These are phyloP conservation scores for Hephaestus fuliginosus DNA, from an alignment of 2,797 vertebrate genomes.

Conservation along the genomic window DNA sequence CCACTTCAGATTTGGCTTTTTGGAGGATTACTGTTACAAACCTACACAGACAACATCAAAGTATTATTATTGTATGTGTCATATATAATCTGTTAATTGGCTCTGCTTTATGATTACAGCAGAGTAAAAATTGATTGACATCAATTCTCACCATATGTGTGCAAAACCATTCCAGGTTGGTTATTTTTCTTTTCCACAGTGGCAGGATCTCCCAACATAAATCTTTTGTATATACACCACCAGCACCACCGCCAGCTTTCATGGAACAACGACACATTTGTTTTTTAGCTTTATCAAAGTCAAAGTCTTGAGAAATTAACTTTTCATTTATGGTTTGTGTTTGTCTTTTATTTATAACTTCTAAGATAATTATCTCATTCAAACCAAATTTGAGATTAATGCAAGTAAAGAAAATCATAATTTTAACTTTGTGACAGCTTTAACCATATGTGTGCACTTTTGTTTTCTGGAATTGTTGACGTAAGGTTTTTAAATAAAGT, in stretches of 20 bases:
- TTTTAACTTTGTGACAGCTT: neutral
- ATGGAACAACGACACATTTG: neutral
- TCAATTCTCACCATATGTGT: neutral
- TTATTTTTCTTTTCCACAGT: neutral
- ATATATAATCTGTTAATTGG: neutral
- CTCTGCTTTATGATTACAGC: neutral
- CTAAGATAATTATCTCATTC: neutral
- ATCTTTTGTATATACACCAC: neutral
- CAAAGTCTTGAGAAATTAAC: neutral
- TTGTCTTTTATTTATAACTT: neutral
- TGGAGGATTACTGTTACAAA: neutral
- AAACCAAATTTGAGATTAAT: neutral
- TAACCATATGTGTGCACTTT: neutral
- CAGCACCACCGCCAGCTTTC: neutral
- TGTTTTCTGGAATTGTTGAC: neutral
- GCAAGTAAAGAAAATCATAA: neutral
- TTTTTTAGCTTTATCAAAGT: neutral
- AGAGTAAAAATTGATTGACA: neutral
- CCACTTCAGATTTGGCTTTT: neutral
- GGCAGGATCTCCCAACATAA: neutral
- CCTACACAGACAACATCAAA: neutral
- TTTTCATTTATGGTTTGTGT: neutral
- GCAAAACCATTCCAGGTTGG: neutral
- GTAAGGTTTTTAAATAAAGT: neutral
- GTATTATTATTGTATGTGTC: neutral